Percentiles rank a stretch among this genome's conserved stretches.
Conservation (phyloP, 1,140 invertebrate genomes). For the Drosophila orosa region DNA sequence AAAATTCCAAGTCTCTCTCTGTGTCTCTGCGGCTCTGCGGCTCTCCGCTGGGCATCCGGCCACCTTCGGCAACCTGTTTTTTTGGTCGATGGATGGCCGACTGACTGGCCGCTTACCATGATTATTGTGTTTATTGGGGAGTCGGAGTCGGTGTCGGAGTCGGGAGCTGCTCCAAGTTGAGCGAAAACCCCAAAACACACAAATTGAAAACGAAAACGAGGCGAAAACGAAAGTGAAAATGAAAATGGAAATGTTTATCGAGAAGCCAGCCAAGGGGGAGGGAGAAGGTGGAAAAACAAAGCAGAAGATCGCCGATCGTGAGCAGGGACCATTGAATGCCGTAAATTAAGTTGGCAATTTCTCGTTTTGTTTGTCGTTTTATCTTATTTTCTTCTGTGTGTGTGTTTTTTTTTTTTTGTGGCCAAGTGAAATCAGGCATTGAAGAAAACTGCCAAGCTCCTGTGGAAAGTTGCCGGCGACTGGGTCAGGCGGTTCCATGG, state of each 20-base stretch:
- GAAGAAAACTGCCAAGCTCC: conserved; percentile 22
- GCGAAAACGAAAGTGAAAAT: conserved; percentile 16
- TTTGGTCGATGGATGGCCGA: conserved; percentile 37
- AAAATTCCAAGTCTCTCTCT: conserved; percentile 50
- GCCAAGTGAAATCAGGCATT: conserved; percentile 50
- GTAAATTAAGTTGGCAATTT: conserved; percentile 80
- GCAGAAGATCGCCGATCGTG: conserved; percentile 79
- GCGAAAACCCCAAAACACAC: conserved; percentile 63
- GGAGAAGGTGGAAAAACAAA: conserved; percentile 57
- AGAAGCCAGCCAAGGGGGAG: no score
- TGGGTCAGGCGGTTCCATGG: conserved; percentile 27
- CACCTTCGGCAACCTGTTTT: conserved; percentile 51
- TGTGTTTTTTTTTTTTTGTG: conserved; percentile 52
- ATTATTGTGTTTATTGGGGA: conserved; percentile 79
- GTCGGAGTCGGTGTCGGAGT: no score
- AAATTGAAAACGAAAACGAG: conserved; percentile 72
- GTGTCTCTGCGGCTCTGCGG: not conserved
- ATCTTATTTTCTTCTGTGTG: no score
- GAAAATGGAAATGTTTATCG: conserved; percentile 74
- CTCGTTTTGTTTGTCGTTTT: conserved; percentile 48
- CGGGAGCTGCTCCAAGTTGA: conserved; percentile 20
- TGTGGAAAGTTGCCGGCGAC: conserved; percentile 35
- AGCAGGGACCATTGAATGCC: conserved; percentile 44
- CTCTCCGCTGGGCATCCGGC: conserved; percentile 41
- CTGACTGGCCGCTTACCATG: conserved; percentile 77